phyloP scores from a whole-genome alignment of 2,888 invertebrate species.

The Lymantria dispar region DNA sequence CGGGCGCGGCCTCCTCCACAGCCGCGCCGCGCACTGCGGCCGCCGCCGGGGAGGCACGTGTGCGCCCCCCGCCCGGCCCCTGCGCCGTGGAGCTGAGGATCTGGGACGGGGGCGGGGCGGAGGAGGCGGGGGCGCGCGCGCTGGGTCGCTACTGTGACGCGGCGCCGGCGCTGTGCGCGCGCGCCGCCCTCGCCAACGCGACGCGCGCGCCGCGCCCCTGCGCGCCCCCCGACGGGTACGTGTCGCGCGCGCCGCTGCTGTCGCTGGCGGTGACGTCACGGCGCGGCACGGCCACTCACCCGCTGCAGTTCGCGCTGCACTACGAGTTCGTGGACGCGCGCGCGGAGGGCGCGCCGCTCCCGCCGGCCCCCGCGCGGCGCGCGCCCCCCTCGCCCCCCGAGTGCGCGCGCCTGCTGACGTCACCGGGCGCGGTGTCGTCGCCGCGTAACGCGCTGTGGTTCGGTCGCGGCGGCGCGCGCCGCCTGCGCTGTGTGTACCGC shows the following conservation, averaged over 20 bases:
- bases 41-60: constrained; percentile 6
- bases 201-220: constrained; percentile 91
- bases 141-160: constrained; percentile 89
- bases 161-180: constrained; percentile 91
- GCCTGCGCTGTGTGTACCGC: constrained; percentile 89
- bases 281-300: constrained; percentile 90
- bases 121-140: constrained; percentile 59
- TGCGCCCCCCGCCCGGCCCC: constrained; percentile 24
- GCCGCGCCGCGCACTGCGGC: constrained; percentile 14
- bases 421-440: constrained; percentile 85
- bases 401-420: constrained; percentile 59
- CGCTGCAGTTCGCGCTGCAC: constrained; percentile 86
- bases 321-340: constrained; percentile 93
- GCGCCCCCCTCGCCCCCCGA: constrained; percentile 54
- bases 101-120: constrained; percentile 88
- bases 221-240: constrained; percentile 90
- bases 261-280: constrained; percentile 74
- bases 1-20: constrained; percentile 13
- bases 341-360: constrained; percentile 86
- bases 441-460: constrained; percentile 92
- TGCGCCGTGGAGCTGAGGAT: constrained; percentile 88
- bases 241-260: constrained; percentile 69
- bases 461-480: constrained; percentile 90
- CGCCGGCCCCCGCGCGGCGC: constrained; percentile 50
- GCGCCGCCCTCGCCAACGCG: constrained; percentile 87